These are phyloP conservation scores for Cryptoleucopteryx plumbea DNA, from an alignment of 2,113 vertebrate species.

Conservation along the genomic window DNA sequence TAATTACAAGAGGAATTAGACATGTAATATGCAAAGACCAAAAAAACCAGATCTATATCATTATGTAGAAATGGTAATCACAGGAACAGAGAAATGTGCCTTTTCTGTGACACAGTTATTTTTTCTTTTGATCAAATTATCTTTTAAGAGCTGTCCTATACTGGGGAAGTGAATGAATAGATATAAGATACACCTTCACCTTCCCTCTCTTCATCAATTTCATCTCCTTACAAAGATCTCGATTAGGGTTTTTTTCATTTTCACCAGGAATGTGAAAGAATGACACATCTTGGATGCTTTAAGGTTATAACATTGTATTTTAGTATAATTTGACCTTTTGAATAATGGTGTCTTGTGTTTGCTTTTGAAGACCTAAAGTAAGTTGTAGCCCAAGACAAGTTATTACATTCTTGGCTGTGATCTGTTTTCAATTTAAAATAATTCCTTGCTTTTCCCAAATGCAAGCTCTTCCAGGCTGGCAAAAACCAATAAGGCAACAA, in stretches of 20 bases:
- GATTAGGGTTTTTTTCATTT: background rate
- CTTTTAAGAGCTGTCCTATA: background rate
- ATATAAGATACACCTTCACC: background rate
- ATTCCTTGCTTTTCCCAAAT: background rate
- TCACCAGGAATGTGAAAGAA: background rate
- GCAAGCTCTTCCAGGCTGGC: background rate
- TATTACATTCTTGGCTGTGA: background rate
- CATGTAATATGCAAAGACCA: background rate
- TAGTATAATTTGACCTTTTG: background rate
- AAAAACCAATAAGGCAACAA: background rate
- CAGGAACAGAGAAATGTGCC: background rate
- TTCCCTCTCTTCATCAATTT: background rate
- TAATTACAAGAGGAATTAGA: background rate
- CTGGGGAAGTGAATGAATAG: background rate
- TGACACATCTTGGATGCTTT: background rate
- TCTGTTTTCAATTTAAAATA: constrained; percentile 18
- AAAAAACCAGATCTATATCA: background rate
- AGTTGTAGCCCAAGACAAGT: background rate
- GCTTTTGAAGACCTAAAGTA: constrained; percentile 10
- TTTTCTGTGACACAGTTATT: background rate
- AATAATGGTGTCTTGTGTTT: constrained; percentile 15
- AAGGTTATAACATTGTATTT: background rate
- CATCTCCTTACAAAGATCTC: background rate
- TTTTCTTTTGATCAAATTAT: constrained; percentile 7
- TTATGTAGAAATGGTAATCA: background rate